Percentiles rank a stretch among this genome's conserved stretches.
These are phyloP conservation scores for Mythimna albipuncta DNA, from an alignment of 2,888 invertebrate species.

Conservation along the genomic window DNA sequence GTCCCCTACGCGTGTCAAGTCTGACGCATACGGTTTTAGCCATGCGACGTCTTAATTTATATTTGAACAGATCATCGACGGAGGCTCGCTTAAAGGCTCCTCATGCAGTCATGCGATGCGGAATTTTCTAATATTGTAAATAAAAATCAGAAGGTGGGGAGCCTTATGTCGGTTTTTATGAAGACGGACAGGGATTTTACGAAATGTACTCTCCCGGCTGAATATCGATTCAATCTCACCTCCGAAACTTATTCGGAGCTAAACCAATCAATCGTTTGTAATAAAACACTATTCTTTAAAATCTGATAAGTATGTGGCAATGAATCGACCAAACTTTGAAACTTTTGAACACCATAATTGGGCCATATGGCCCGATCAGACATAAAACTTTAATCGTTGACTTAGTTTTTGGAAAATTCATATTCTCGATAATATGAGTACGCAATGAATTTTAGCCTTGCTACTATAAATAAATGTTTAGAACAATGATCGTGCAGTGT, in stretches of 20 bases:
- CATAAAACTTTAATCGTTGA: background rate
- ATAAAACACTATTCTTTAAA: conserved; percentile 4
- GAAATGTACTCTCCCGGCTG: background rate
- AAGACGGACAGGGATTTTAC: background rate
- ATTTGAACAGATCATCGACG: conserved; percentile 17
- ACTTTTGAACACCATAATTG: background rate
- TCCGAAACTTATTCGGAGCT: background rate
- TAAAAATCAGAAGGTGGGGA: background rate
- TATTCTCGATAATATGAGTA: background rate
- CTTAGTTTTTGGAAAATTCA: background rate
- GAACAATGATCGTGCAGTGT: background rate
- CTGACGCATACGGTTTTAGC: background rate
- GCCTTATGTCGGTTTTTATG: background rate
- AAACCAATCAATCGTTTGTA: conserved; percentile 31
- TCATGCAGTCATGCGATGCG: background rate
- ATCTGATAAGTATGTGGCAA: background rate
- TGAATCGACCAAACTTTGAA: no score
- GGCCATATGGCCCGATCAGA: background rate
- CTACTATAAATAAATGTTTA: background rate
- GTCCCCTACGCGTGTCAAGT: no score
- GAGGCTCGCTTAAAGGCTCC: background rate
- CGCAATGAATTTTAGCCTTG: background rate
- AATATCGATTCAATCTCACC: background rate
- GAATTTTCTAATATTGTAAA: background rate
- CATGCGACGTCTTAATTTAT: conserved; percentile 17